phyloP scores from a whole-genome alignment of 2,888 invertebrate genomes.

The Tuberolachnus salignus region DNA sequence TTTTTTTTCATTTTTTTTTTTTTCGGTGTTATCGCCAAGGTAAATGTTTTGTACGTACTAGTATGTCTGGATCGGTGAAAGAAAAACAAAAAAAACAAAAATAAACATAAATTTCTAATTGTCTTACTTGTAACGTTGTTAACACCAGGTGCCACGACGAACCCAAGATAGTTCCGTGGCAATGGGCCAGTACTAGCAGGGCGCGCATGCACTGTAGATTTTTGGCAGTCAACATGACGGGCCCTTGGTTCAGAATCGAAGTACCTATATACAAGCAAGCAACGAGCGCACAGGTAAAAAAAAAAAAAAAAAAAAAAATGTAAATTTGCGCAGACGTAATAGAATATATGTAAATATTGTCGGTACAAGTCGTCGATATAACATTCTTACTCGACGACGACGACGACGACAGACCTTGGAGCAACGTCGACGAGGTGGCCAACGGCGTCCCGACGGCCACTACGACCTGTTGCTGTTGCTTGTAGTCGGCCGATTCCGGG shows the following conservation, averaged over 20 bases:
- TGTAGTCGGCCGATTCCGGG: slow-evolving; percentile 75
- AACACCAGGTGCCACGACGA: slow-evolving; percentile 95
- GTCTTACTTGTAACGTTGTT: slow-evolving; percentile 82
- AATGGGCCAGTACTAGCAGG: slow-evolving; percentile 84
- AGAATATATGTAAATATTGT: no score
- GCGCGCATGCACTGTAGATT: slow-evolving; percentile 97
- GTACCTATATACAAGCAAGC: slow-evolving; percentile 14
- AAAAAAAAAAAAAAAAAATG: background rate
- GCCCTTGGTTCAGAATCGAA: slow-evolving; percentile 77
- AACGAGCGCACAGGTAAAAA: no score
- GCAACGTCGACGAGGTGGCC: slow-evolving; percentile 79
- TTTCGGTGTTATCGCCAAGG: no score
- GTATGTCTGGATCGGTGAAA: no score
- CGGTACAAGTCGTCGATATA: no score
- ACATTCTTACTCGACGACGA: background rate
- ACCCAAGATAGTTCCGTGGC: slow-evolving; percentile 89
- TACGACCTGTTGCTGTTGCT: slow-evolving; percentile 76
- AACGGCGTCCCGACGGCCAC: slow-evolving; percentile 96
- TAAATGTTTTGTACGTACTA: no score
- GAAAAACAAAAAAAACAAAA: no score
- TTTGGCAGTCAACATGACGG: slow-evolving; percentile 95
- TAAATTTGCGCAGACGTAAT: no score
- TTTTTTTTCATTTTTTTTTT: no score
- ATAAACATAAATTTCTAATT: no score
- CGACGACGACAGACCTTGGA: slow-evolving; percentile 65